Percentiles rank a stretch among this genome's conserved stretches.
Conservation (phyloP, 2,797 vertebrate genomes). For the Tapera naevia region DNA sequence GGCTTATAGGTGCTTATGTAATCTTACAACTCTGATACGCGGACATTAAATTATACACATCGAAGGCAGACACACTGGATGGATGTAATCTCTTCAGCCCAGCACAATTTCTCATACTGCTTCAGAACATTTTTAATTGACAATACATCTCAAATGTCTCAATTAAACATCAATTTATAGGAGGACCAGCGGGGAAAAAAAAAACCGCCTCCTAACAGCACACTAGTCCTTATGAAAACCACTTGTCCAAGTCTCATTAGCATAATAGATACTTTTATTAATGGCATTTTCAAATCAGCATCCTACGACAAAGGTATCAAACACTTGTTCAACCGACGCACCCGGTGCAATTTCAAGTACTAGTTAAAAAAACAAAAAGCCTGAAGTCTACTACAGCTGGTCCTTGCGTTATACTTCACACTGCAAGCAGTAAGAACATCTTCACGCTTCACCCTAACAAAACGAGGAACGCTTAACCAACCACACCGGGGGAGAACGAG, state of each 20-base stretch:
- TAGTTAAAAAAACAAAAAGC: not conserved
- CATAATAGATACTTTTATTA: not conserved
- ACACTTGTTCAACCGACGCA: not conserved
- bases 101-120: not conserved
- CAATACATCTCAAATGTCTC: not conserved
- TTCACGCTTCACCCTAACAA: not conserved
- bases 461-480: not conserved
- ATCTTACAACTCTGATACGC: not conserved
- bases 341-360: not conserved
- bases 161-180: conserved; percentile 13
- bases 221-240: not conserved
- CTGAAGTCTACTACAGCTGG: not conserved
- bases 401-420: not conserved
- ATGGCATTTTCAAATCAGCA: conserved; percentile 20
- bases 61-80: not conserved
- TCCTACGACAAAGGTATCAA: not conserved
- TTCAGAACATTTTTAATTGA: not conserved
- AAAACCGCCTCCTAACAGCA: not conserved
- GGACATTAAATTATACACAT: not conserved
- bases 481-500: not conserved
- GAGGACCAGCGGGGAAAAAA: not conserved
- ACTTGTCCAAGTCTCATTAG: not conserved
- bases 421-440: not conserved
- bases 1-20: not conserved
- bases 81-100: not conserved